Conservation (phyloP, 2,113 vertebrate genomes). For the Pan troglodytes region NHGRI_mPanTro3-v2.1_pri NC_072413.2:77701001-77701500, state of each 20-base stretch:
- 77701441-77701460: conserved; percentile 61
- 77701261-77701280: conserved; percentile 74
- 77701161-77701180: conserved; percentile 66
- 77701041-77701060: conserved; percentile 47
- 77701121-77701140: conserved; percentile 53
- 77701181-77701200: conserved; percentile 70
- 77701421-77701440: conserved; percentile 50
- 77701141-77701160: conserved; percentile 55
- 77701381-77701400: neutral
- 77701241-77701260: conserved; percentile 74
- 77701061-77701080: conserved; percentile 1
- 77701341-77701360: conserved; percentile 66
- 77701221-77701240: conserved; percentile 63
- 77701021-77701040: conserved; percentile 68
- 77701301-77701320: conserved; percentile 74
- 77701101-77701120: neutral
- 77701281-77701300: conserved; percentile 75
- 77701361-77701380: conserved; percentile 62
- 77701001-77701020: conserved; percentile 59
- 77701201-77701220: conserved; percentile 76
- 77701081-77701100: fast-evolving
- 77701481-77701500: neutral
- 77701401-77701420: conserved; percentile 62
- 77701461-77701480: conserved; percentile 54
- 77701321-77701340: conserved; percentile 76